These are phyloP conservation scores for Muschampia plurimacula DNA, from an alignment of 2,888 invertebrate species.

Conservation along the genomic window DNA sequence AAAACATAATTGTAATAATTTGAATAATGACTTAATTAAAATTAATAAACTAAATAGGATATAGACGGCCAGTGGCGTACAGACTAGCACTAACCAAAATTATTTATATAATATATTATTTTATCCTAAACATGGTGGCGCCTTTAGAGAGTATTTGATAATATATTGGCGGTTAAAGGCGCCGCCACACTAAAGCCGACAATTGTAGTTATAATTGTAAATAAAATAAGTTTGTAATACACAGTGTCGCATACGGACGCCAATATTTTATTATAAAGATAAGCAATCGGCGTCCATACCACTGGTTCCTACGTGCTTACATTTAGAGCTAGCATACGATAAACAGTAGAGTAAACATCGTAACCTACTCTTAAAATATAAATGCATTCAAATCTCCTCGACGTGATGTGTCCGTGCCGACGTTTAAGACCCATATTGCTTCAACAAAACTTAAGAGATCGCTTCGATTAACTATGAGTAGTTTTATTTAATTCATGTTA, in stretches of 20 bases:
- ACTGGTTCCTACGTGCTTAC: conserved; percentile 28
- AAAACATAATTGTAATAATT: conserved; percentile 43
- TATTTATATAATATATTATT: conserved; percentile 30
- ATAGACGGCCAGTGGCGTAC: conserved; percentile 46
- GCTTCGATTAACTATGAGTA: not conserved
- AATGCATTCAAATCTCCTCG: conserved; percentile 73
- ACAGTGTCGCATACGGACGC: not conserved
- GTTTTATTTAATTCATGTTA: not conserved
- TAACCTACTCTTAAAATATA: conserved; percentile 59
- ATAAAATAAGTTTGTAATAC: not conserved
- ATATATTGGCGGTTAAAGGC: conserved; percentile 35
- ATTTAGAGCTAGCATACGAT: conserved; percentile 38
- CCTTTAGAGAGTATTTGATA: conserved; percentile 33
- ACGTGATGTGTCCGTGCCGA: conserved; percentile 53
- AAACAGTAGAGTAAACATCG: conserved; percentile 44
- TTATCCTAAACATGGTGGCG: conserved; percentile 24
- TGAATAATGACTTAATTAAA: conserved; percentile 50
- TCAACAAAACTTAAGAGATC: conserved; percentile 18
- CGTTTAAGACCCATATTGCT: conserved; percentile 8
- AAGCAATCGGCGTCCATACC: not conserved
- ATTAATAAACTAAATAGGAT: conserved; percentile 56
- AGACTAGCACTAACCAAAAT: conserved; percentile 53
- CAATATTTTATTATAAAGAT: not conserved
- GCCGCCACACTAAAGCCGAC: conserved; percentile 15
- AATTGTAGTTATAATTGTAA: not conserved